Evolutionary conservation across 1,140 invertebrate species (phyloP), one percentile per base, ranked within the genome.

Genomic region (Akabosia matsudoensis): DNA sequence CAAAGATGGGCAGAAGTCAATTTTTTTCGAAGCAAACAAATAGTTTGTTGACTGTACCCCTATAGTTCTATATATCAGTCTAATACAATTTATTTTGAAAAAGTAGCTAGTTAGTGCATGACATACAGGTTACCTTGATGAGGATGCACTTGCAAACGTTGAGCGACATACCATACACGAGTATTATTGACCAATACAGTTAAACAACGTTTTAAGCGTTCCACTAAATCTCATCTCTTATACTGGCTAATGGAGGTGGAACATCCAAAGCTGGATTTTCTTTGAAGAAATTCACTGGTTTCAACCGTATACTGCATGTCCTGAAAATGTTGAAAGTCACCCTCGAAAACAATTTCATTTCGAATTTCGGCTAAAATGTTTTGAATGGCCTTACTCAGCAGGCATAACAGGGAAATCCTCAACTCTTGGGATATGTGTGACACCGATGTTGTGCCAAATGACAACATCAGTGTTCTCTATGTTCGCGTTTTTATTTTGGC

Each of bases 401-500:
- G 76, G 73, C 73, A 78, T 74, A 14, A 78, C 37, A 10, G 76
- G 76, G 34, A 78, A 74, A 37, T 78, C 73, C 45, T 78, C 76
- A 4, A 52, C 37, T n/a, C 73, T 10, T 2, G 73, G 73, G 22
- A 74, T 34, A 37, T 78, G 76, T 18, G 76, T 54, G 0, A 78
- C 3, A 1, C 76, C 73, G n/a, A 74, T 74, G 34, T 71, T 67
- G 71, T 78, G 76, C 76, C 76, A 78, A 33, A 78, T 3, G 10
- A 78, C 76, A 2, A 78, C 3, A 61, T 78, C 76, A 1, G 45
- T 54, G 24, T 75, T 64, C 0, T 30, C 22, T 0, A 78, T 76
- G 2, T n/a, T n/a, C 10, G 16, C 33, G 33, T 33, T 61, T 26
- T 14, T 51, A 54, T 64, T 33, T 14, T 72, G 7, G 1, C 22